phyloP scores from a whole-genome alignment of 1,140 invertebrate genomes.

The Leptinotarsa undecemlineata region DNA sequence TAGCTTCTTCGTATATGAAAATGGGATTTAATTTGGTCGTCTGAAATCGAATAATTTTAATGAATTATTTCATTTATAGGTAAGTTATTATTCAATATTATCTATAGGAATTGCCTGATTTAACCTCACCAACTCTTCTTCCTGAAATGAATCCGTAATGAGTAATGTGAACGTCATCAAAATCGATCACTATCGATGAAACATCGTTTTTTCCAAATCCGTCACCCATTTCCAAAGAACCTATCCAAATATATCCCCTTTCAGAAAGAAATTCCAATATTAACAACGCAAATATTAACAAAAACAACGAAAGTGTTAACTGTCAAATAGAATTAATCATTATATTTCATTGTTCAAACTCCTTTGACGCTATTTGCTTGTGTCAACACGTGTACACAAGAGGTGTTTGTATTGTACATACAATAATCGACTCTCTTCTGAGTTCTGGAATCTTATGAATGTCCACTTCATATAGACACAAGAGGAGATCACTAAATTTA shows the following conservation, averaged over 20 bases:
- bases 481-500: constrained; percentile 1
- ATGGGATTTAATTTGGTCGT: no score
- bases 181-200: neutral
- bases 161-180: neutral
- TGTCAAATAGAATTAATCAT: constrained; percentile 39
- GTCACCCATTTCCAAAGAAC: constrained; percentile 21
- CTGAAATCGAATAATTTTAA: no score
- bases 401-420: constrained; percentile 30
- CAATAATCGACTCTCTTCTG: constrained; percentile 23
- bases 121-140: no score
- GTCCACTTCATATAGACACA: constrained; percentile 36
- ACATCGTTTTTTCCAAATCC: constrained; percentile 5
- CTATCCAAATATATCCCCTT: constrained; percentile 20
- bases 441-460: constrained; percentile 33
- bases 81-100: no score
- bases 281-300: constrained; percentile 21
- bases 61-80: no score
- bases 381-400: constrained; percentile 33
- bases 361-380: constrained; percentile 29
- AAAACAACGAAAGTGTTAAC: constrained; percentile 35
- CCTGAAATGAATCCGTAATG: no score
- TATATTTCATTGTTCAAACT: constrained; percentile 36
- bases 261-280: constrained; percentile 17
- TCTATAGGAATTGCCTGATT: no score
- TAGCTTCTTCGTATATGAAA: no score